phyloP scores from a whole-genome alignment of 1,140 invertebrate genomes.

The Drosophila santomea region DNA sequence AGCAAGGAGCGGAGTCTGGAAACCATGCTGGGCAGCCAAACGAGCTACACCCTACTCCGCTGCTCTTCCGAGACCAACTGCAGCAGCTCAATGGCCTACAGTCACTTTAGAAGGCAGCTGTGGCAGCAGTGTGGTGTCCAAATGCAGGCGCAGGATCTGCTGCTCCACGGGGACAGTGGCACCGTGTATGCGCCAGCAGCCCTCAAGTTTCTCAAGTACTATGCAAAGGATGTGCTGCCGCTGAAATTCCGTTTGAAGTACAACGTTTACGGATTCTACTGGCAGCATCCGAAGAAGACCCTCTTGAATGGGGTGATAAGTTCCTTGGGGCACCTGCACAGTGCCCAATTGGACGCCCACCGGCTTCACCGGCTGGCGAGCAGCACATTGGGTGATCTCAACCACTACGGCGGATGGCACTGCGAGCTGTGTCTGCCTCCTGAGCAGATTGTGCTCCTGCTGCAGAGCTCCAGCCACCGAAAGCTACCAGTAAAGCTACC shows the following conservation, averaged over 20 bases:
- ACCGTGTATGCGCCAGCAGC: constrained; percentile 87
- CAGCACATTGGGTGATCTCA: constrained; percentile 87
- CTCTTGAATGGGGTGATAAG: constrained; percentile 83
- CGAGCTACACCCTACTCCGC: constrained; percentile 55
- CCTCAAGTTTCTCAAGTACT: constrained; percentile 88
- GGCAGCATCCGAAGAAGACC: constrained; percentile 88
- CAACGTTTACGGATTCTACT: constrained; percentile 90
- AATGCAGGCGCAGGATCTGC: constrained; percentile 87
- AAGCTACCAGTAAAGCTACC: constrained; percentile 57
- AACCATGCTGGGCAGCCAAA: constrained; percentile 24
- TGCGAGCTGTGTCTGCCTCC: constrained; percentile 88
- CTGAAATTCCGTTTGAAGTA: constrained; percentile 87
- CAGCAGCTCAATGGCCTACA: constrained; percentile 44
- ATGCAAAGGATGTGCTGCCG: constrained; percentile 85
- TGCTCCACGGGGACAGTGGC: constrained; percentile 87
- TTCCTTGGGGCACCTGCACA: constrained; percentile 70
- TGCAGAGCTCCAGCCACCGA: constrained; percentile 66
- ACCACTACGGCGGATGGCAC: constrained; percentile 89
- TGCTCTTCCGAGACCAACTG: constrained; percentile 50
- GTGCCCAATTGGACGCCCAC: constrained; percentile 51
- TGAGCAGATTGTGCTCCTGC: constrained; percentile 86
- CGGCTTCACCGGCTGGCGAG: constrained; percentile 30
- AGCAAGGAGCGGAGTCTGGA: constrained; percentile 46
- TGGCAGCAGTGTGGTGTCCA: constrained; percentile 53
- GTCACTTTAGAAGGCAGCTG: constrained; percentile 54